These are phyloP conservation scores for Cheiracanthium punctorium DNA, from an alignment of 2,888 invertebrate species.

Conservation along the genomic window DNA sequence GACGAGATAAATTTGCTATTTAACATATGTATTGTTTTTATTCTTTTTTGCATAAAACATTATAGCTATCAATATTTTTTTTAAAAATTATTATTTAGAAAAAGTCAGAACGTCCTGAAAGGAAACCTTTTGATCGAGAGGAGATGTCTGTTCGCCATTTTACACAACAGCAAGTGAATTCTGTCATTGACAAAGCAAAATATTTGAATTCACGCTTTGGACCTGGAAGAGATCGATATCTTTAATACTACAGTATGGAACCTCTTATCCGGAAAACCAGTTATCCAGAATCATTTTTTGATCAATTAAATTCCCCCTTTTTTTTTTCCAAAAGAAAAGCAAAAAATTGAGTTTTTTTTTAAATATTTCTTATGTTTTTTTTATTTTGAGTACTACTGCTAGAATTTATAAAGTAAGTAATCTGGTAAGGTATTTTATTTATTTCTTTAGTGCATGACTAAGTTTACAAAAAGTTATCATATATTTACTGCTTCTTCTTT, in stretches of 20 bases:
- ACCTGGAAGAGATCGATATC: constrained; percentile 40
- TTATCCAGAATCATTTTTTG: background rate
- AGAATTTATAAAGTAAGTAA: too few species aligned
- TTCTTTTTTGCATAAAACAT: background rate
- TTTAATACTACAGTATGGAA: constrained; percentile 21
- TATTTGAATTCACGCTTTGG: constrained; percentile 55
- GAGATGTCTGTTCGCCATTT: constrained; percentile 52
- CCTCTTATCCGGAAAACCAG: too few species aligned
- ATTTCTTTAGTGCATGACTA: too few species aligned
- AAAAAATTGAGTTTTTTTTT: too few species aligned
- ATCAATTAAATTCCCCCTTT: too few species aligned
- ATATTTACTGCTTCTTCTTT: too few species aligned
- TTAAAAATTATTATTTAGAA: constrained; percentile 23
- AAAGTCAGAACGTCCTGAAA: constrained; percentile 31
- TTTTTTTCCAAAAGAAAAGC: too few species aligned
- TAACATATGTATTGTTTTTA: too few species aligned
- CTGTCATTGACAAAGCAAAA: constrained; percentile 67
- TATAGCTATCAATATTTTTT: background rate
- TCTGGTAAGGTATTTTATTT: too few species aligned
- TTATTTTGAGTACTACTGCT: too few species aligned
- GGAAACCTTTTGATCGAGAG: constrained; percentile 63
- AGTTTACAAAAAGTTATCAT: too few species aligned
- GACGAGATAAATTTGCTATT: background rate
- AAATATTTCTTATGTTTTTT: too few species aligned
- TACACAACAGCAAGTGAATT: constrained; percentile 53